Evolutionary conservation across 2,888 invertebrate genomes (phyloP).

Genomic region (Synanthedon myopaeformis): DNA sequence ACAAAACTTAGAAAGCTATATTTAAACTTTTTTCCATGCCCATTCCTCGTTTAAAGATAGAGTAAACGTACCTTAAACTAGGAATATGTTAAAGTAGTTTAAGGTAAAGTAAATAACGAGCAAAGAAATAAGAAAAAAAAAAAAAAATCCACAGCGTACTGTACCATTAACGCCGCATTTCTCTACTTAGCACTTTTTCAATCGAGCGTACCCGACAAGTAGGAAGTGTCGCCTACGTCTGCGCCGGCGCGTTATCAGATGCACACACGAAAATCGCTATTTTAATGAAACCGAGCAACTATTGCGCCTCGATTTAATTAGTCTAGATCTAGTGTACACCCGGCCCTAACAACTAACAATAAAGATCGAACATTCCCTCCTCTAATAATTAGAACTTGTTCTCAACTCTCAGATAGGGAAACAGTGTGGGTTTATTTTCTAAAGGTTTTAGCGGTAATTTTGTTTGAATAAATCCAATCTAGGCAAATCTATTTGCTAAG

Average conservation of each 20-base stretch:
- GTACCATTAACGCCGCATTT: background rate
- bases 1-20: too few relatives aligned
- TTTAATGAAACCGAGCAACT: conserved; percentile 43
- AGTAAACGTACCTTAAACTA: too few relatives aligned
- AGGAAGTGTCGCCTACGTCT: conserved; percentile 23
- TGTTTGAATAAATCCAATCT: conserved; percentile 51
- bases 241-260: conserved; percentile 40
- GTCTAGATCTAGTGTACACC: conserved; percentile 44
- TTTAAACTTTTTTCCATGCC: too few relatives aligned
- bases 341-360: conserved; percentile 46
- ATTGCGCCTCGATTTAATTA: conserved; percentile 48
- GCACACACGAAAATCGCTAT: conserved; percentile 60
- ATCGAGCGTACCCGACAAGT: background rate
- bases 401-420: conserved; percentile 34
- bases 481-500: too few relatives aligned
- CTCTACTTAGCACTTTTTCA: background rate
- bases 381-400: conserved; percentile 60
- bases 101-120: too few relatives aligned
- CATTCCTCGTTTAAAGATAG: too few relatives aligned
- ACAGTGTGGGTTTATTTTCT: conserved; percentile 17
- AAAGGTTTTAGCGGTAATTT: conserved; percentile 35
- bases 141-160: too few relatives aligned
- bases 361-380: conserved; percentile 58
- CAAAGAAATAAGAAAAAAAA: too few relatives aligned
- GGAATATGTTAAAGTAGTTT: too few relatives aligned